phyloP scores from a whole-genome alignment of 92 coral and sea anemone species.

The Parazoanthus atlanticus region DNA sequence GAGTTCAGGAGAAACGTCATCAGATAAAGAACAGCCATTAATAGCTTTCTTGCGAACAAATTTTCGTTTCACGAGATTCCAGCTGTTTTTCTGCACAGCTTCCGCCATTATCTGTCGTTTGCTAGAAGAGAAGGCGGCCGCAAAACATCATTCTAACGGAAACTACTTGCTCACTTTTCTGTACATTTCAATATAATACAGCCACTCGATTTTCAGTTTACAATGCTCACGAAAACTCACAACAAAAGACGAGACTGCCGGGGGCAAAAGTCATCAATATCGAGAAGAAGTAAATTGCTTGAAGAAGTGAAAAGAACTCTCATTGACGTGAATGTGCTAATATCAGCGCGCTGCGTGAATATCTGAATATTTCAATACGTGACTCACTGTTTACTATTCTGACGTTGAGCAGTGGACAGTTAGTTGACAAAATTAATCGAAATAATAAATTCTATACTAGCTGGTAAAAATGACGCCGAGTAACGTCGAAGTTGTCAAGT shows the following conservation, averaged over 20 bases:
- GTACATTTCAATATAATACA: background rate
- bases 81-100: slow-evolving; percentile 43
- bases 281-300: background rate
- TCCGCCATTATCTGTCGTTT: slow-evolving; percentile 37
- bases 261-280: background rate
- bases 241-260: background rate
- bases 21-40: slow-evolving; percentile 53
- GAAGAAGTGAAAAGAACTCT: background rate
- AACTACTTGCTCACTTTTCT: background rate
- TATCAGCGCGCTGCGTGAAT: background rate
- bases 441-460: too few species aligned
- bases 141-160: background rate
- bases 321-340: background rate
- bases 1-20: slow-evolving; percentile 83
- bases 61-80: slow-evolving; percentile 61
- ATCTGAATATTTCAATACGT: background rate
- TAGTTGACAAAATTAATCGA: background rate
- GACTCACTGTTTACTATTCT: background rate
- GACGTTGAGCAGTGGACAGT: background rate
- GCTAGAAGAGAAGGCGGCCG: background rate
- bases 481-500: background rate
- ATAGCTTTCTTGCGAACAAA: slow-evolving; percentile 22
- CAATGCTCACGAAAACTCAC: background rate
- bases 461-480: background rate
- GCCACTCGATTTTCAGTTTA: background rate